Base-by-base conservation (phyloP, 2,113 vertebrate species). In the Lophochroa leadbeateri region DNA sequence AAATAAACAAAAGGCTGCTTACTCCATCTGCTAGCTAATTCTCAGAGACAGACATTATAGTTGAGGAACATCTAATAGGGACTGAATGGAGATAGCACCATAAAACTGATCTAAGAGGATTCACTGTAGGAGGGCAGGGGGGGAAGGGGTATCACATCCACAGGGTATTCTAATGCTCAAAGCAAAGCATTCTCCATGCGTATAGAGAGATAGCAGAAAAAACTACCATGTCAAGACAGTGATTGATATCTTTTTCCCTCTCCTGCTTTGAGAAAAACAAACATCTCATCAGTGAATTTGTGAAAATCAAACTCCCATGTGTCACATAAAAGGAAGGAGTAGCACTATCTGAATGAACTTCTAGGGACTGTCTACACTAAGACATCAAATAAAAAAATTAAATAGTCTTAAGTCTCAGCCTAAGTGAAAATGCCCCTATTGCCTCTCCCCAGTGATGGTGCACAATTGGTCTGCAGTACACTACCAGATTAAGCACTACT, bases 1-100 rank as follows among this genome's bases (percentile, higher is more conserved):
- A 96, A 81, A 96, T 46, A 87, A 87, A 88, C 31, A 33, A 44
- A 69, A 58, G 20, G 43, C 64, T 82, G n/a, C 63, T 95, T 87
- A 69, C 19, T 95, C 33, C 75, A 57, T 86, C 65, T 79, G 50
- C 41, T 60, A 74, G 28, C 46, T 80, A 72, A 88, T 75, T 61
- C 71, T 72, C 27, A 88, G 19, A 87, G 15, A 70, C 0, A 82
- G 29, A 33, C 43, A 43, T 39, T 79, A 67, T 39, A 47, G n/a
- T 53, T 71, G 70, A 69, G 74, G 65, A 79, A 72, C 21, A 53
- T 19, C n/a, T 96, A 33, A 70, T 1, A 74, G 19, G 39, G 35
- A 74, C 57, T 94, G 72, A 88, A 33, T 1, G 7, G 21, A 68
- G 10, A 60, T 3, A 29, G 63, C 23, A 65, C 28, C 27, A 69